Evolutionary conservation across 2,888 invertebrate genomes (phyloP), one percentile per base, ranked within the genome.

Genomic region (Oasisia sp.): DNA sequence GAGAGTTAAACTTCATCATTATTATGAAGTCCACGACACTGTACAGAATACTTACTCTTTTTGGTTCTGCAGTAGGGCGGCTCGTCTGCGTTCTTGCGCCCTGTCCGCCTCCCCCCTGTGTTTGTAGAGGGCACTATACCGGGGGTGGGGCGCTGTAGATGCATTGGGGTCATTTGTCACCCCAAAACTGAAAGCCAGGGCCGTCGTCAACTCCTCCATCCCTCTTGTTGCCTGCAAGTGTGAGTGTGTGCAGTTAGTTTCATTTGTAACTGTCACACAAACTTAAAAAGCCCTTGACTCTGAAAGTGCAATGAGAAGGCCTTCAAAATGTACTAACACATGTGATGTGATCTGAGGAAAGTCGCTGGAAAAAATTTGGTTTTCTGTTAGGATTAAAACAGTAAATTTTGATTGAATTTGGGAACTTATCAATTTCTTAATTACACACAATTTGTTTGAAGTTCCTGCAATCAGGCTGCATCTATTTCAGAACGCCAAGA

Each of bases 11-110:
- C 38, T 38, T 38, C 38, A 38, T 38, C 38, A 38, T 38, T 38
- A 38, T 38, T 38, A 38, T 38, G 38, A 38, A 38, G 38, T 38
- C 38, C 38, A 38, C 38, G 4, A 27, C 12, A 45, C 27, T 4
- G 14, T 44, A 58, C 4, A 74, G 32, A n/a, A 14, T 27, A 94
- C 94, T 94, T 96, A 97, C 97, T 96, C 96, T 96, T 97, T 97
- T 94, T 97, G 97, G 32, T 96, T 95, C 92, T 97, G 96, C n/a
- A 98, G 96, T 89, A 97, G 95, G 74, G 74, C 74, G 27, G n/a
- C 27, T 5, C 74, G 74, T 74, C 74, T 74, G 27, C 27, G 74
- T 74, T 74, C 74, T 27, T 74, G 74, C 2, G 74, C 74, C 74
- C 27, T 74, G 74, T 74, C 74, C 27, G 27, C 74, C 14, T 74